Conservation (phyloP, 2,797 vertebrate genomes). For the Etheostoma perlongum region DNA sequence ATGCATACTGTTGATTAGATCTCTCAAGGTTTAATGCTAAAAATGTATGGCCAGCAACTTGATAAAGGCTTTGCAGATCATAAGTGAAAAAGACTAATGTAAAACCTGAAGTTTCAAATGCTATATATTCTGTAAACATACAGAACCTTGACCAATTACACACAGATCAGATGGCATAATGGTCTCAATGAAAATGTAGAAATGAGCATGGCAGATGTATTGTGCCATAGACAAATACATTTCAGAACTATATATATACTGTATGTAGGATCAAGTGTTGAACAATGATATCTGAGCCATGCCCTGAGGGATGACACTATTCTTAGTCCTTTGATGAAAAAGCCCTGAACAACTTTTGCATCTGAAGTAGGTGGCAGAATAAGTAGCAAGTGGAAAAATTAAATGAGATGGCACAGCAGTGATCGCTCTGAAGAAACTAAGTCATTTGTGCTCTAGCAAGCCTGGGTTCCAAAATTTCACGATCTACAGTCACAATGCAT, state of each 20-base stretch:
- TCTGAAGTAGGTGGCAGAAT: conserved; percentile 20
- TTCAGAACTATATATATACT: conserved; percentile 18
- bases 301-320: conserved; percentile 44
- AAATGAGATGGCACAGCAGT: conserved; percentile 37
- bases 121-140: conserved; percentile 51
- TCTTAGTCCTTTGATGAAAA: conserved; percentile 48
- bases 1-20: background rate
- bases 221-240: conserved; percentile 1
- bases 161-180: conserved; percentile 55
- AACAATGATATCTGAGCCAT: conserved; percentile 29
- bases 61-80: conserved; percentile 46
- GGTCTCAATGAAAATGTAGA: conserved; percentile 58
- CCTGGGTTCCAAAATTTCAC: conserved; percentile 32
- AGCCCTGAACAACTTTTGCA: conserved; percentile 6
- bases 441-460: background rate
- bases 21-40: conserved; percentile 35
- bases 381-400: conserved; percentile 42
- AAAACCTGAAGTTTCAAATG: conserved; percentile 64
- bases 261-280: conserved; percentile 55
- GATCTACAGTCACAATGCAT: background rate
- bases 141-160: conserved; percentile 45
- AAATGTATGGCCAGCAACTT: conserved; percentile 55
- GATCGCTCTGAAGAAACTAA: conserved; percentile 29
- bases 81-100: conserved; percentile 56
- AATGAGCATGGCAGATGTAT: conserved; percentile 22